Base-by-base conservation (phyloP, 2,888 invertebrate genomes). In the Caenorhabditis doughertyi region DNA sequence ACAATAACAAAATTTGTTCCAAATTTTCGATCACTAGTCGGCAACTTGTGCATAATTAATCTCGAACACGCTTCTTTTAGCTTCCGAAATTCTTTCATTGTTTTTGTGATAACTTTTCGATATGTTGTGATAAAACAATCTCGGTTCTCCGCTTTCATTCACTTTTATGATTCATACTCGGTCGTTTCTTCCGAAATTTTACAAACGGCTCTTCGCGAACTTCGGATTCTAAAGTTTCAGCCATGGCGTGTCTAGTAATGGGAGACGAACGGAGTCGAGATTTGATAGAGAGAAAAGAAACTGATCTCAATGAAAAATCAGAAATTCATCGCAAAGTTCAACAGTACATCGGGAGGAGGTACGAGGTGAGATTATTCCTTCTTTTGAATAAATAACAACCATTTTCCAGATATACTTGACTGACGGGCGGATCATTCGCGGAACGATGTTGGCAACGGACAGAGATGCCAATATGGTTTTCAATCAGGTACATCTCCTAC, bases 381-480 rank as follows among this genome's bases (percentile, higher is more conserved):
- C 8, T 32, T 23, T 32, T 23, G 11, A 11, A 51, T 39, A 4
- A 16, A 39, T 39, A 7, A 32, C 9, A 32, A 7, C 32, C 9
- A n/a, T 39, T 56, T 77, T 62, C 3, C 49, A 84, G 81, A n/a
- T 85, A 21, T 32, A 72, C 27, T 18, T 85, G 23, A 47, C 8
- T 11, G 85, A 85, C 47, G 81, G 81, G 25, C 67, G 85, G 27
- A 32, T 79, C 32, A 60, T 85, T 3, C 58, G 64, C 1, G 85
- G 85, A 32, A 64, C 58, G 9, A 16, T 85, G 60, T 51, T 73
- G 16, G 70, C 81, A 29, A 81, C 81, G 1, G 85, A 85, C 42
- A 79, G 65, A n/a, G 74, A 79, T 58, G 79, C 83, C 3, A 83
- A 83, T 29, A 83, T 85, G 79, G 58, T 83, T 5, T 74, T 85